Evolutionary conservation across 1,140 invertebrate genomes (phyloP).

Genomic region (Mesaphorura yosii): DNA sequence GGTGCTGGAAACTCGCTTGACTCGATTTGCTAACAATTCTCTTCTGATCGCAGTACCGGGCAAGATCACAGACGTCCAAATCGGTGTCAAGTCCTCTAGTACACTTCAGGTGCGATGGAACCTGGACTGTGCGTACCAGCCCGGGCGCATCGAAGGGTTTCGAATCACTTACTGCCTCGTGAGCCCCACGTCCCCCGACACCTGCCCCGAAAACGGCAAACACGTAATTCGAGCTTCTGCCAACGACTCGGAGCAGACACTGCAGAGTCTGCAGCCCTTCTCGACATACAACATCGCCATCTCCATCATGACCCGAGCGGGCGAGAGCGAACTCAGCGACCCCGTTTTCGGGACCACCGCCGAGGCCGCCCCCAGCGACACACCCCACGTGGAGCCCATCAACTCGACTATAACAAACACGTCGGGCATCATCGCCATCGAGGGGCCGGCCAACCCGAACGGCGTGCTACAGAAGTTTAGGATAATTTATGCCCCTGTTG

Average conservation of each 20-base stretch:
- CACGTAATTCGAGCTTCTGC: not conserved
- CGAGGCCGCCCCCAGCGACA: constrained; percentile 49
- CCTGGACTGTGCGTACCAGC: constrained; percentile 54
- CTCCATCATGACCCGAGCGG: constrained; percentile 57
- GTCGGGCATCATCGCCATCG: constrained; percentile 50
- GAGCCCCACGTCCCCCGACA: constrained; percentile 18
- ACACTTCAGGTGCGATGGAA: constrained; percentile 55
- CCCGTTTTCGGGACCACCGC: constrained; percentile 54
- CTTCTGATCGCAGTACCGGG: constrained; percentile 44
- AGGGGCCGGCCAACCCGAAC: constrained; percentile 56
- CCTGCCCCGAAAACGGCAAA: not conserved
- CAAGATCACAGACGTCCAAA: constrained; percentile 53
- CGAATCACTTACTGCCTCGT: constrained; percentile 57
- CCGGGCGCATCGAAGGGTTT: constrained; percentile 52
- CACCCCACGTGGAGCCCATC: constrained; percentile 42
- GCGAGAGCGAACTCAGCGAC: constrained; percentile 56
- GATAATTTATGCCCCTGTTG: too few relatives aligned
- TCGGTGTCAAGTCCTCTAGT: constrained; percentile 45
- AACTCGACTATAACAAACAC: constrained; percentile 48
- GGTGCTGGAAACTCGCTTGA: too few relatives aligned
- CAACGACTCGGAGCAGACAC: constrained; percentile 14
- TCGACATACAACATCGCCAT: constrained; percentile 64
- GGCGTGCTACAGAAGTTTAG: constrained; percentile 59
- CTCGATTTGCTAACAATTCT: too few relatives aligned
- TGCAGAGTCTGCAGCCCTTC: constrained; percentile 53